These are phyloP conservation scores for Phrynosoma blainvillii DNA, from an alignment of 2,113 vertebrate species.

Conservation along the genomic window DNA sequence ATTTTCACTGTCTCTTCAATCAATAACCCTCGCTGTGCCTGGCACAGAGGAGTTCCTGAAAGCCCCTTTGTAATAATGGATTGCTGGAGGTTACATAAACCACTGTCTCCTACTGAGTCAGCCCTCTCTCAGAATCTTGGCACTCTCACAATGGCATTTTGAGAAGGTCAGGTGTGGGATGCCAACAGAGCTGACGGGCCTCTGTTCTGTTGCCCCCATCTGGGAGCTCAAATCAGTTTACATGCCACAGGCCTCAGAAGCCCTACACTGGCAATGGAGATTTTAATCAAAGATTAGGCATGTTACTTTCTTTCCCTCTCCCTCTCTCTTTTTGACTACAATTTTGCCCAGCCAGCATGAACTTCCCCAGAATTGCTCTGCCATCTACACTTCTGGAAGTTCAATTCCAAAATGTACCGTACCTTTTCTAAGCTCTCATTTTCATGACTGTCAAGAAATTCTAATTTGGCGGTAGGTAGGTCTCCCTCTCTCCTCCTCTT, in stretches of 20 bases:
- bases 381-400: no score
- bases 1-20: constrained; percentile 83
- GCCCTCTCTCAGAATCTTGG: constrained; percentile 66
- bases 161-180: constrained; percentile 54
- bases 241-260: background rate
- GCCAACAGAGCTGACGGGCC: constrained; percentile 38
- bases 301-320: no score
- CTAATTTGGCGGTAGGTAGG: background rate
- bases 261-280: background rate
- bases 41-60: constrained; percentile 78
- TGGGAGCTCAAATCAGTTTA: constrained; percentile 22
- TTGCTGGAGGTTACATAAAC: constrained; percentile 75
- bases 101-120: constrained; percentile 69
- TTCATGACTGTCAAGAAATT: background rate
- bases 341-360: no score
- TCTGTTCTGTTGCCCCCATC: constrained; percentile 30
- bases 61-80: constrained; percentile 82
- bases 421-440: background rate
- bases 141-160: constrained; percentile 50
- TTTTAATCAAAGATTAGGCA: background rate
- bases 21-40: constrained; percentile 81
- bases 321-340: no score
- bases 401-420: no score
- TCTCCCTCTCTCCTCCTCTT: no score
- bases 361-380: no score